Base-by-base conservation (phyloP, 37 sponge, comb jelly and placozoan genomes). In the Eunapius fragilis region DNA sequence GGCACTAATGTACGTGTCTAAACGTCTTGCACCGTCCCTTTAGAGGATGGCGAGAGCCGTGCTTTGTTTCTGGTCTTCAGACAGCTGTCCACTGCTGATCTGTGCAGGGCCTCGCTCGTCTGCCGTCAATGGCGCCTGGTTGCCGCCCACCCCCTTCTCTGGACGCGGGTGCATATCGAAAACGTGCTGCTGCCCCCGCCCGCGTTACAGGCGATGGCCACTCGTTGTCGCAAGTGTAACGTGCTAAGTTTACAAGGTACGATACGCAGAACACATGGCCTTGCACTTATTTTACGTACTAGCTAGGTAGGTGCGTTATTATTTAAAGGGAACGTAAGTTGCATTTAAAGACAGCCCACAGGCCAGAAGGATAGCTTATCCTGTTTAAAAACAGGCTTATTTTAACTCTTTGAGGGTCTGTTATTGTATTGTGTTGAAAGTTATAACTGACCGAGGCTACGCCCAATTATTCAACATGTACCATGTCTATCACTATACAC, bases 111-210 rank as follows among this genome's bases (percentile, higher is more conserved):
- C n/a, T 35, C 84, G 1, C 68, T 76, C 11, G 94, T 93, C 31
- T 84, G 87, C 33, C 68, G 74, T 12, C 0, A 47, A 68, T 93
- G 94, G 94, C 28, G 72, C 30, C 22, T 25, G 36, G 78, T 87
- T 47, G 76, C 72, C 80, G 30, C 47, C 31, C 90, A 93, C 31
- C 90, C 90, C 2, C 35, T 35, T 0, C 90, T 93, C 12, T 93
- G 94, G 94, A 73, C 47, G 45, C 82, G 31, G 19, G 50, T 93
- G 6, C 35, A 10, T 28, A 22, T 93, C 45, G 33, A 23, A 0
- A 85, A 93, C 69, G 47, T 45, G 47, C 9, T 45, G 47, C 47
- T 45, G 9, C 47, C 47, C 7, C 47, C 47, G 7, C 47, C 4
- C 47, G 47, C 47, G 7, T 45, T 45, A 9, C 47, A 45, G 47